A percentile compares a stretch with the other conserved stretches of the same genome.
Evolutionary conservation across 2,797 vertebrate genomes (phyloP).

Genomic region (Macropodus opercularis): DNA sequence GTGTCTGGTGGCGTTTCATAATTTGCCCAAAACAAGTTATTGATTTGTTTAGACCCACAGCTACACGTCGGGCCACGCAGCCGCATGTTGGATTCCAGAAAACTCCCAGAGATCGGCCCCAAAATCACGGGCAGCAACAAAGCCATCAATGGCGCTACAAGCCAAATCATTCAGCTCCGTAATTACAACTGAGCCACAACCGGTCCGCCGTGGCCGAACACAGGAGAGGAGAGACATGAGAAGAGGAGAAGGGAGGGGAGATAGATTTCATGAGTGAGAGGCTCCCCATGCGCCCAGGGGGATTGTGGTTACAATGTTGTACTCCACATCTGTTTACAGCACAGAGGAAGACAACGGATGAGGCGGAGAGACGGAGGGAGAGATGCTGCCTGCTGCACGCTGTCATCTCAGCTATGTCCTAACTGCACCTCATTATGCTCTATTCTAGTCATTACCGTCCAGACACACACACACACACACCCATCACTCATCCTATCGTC

Average conservation of each 20-base stretch:
- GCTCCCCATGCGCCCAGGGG: conserved; percentile 60
- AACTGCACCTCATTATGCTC: conserved; percentile 68
- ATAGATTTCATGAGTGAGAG: conserved; percentile 75
- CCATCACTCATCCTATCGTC: conserved; percentile 33
- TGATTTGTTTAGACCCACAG: conserved; percentile 45
- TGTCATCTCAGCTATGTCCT: conserved; percentile 55
- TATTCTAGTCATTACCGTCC: conserved; percentile 45
- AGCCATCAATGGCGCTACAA: conserved; percentile 56
- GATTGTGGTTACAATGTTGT: conserved; percentile 73
- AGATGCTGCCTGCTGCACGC: conserved; percentile 40
- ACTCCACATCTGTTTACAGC: conserved; percentile 75
- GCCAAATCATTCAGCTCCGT: conserved; percentile 69
- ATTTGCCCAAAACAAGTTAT: conserved; percentile 59
- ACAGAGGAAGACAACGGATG: conserved; percentile 38
- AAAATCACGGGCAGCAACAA: conserved; percentile 48
- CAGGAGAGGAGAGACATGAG: conserved; percentile 21
- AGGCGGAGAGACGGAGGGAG: conserved; percentile 37
- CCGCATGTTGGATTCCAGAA: conserved; percentile 12
- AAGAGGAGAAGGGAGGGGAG: conserved; percentile 19
- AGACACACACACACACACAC: not conserved
- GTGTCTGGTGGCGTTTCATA: conserved; percentile 29
- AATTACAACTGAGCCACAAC: conserved; percentile 71
- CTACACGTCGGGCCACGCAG: not conserved
- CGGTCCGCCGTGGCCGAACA: conserved; percentile 52
- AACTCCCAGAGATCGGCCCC: conserved; percentile 43